Evolutionary conservation across 2,113 vertebrate species (phyloP).

Genomic region (Zingel zingel): DNA sequence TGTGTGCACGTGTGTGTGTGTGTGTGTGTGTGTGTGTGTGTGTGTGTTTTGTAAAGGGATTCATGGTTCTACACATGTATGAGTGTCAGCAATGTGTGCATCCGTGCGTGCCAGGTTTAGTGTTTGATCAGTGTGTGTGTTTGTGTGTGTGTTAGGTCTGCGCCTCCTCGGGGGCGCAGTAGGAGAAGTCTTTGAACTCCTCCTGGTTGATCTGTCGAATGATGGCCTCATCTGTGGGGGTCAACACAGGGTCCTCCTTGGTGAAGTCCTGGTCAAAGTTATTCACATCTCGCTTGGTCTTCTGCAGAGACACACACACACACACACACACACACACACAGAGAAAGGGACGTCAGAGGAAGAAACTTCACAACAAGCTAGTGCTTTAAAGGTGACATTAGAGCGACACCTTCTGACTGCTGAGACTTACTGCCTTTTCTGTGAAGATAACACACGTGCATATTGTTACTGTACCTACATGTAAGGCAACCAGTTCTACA

Average conservation of each 20-base stretch:
- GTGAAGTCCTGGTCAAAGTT: slow-evolving; percentile 99
- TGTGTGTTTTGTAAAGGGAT: slow-evolving; percentile 52
- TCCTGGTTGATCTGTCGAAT: slow-evolving; percentile 99
- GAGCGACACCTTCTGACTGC: slow-evolving; percentile 54
- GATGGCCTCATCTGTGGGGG: slow-evolving; percentile 95
- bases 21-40: slow-evolving; percentile 13
- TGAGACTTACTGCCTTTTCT: slow-evolving; percentile 17
- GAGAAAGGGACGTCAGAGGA: slow-evolving; percentile 7
- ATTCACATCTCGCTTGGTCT: slow-evolving; percentile 99
- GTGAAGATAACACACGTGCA: neutral
- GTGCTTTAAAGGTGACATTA: slow-evolving; percentile 7
- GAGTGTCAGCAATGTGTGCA: slow-evolving; percentile 44
- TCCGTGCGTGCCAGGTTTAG: slow-evolving; percentile 38
- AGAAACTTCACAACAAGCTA: neutral
- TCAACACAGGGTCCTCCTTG: slow-evolving; percentile 96
- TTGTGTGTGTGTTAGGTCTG: slow-evolving; percentile 85
- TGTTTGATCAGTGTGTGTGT: slow-evolving; percentile 36
- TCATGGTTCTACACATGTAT: slow-evolving; percentile 46
- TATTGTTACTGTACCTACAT: neutral
- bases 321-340: slow-evolving; percentile 35
- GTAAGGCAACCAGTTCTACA: neutral
- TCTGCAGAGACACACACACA: slow-evolving; percentile 82
- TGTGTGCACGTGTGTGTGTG: slow-evolving; percentile 6
- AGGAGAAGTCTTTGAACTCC: slow-evolving; percentile 99
- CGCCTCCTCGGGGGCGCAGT: slow-evolving; percentile 93